Base-by-base conservation (phyloP, 2,113 vertebrate species). In the Channa argus region DNA sequence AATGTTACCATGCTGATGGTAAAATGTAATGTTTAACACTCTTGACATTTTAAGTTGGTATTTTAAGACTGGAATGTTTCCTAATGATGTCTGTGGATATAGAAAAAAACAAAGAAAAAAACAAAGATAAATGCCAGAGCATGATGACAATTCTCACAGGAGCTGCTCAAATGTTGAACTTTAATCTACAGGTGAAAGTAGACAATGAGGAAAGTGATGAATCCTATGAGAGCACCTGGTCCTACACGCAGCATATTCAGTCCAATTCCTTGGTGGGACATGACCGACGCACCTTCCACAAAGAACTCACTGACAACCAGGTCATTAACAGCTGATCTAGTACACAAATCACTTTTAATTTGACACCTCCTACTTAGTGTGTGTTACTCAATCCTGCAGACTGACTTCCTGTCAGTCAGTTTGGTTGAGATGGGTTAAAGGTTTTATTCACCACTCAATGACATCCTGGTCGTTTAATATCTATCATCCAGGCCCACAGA, bases 181-280 rank as follows among this genome's bases (percentile, higher is more conserved):
- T 62, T 12, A 8, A 44, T 33, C 24, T 43, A 14, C 81, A 99
- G 98, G 96, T 99, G 54, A 93, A 84, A 82, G 89, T 96, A 61
- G 87, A 96, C 74, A 97, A 97, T 62, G 96, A 98, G 45, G 97
- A 97, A 68, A 96, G 86, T 24, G 95, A 96, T 0, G 96, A 97
- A 46, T 96, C 95, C 86, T 98, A 96, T 37, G 93, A 97, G 43
- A 98, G 96, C 72, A 94, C 91, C 61, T 99, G 97, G 98, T 95
- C 96, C 60, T 99, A 99, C 3, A 49, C 90, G 73, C 96, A 96
- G 52, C 39, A 90, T 0, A 80, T 60, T 9, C 88, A 93, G 15
- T 2, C 80, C 73, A 79, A 64, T 0, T 72, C 90, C 11, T 59
- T 80, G 66, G 5, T 82, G 4, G 88, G 85, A 45, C 86, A 93